Percentiles rank a stretch among this genome's conserved stretches.
These are phyloP conservation scores for Pocillopora damicornis DNA, from an alignment of 64 coral and sea anemone genomes.

Conservation along the genomic window DNA sequence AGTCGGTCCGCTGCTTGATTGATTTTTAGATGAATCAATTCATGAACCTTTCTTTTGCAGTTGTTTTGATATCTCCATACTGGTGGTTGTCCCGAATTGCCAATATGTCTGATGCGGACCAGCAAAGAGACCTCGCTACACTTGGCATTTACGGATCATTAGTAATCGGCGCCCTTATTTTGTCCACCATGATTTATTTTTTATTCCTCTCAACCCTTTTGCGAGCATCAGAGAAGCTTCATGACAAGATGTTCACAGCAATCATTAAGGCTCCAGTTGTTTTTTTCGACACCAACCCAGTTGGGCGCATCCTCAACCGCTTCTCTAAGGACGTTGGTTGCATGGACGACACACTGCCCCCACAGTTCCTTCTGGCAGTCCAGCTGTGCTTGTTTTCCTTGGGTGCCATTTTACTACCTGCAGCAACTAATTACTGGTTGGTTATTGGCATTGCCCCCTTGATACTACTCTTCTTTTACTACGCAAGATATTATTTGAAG, in stretches of 20 bases:
- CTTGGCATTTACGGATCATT: constrained; percentile 33
- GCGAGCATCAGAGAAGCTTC: constrained; percentile 44
- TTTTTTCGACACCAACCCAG: constrained; percentile 74
- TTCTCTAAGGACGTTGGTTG: constrained; percentile 62
- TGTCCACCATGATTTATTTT: constrained; percentile 39
- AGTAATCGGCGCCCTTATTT: constrained; percentile 11
- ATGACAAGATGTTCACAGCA: constrained; percentile 59
- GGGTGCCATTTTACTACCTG: constrained; percentile 23
- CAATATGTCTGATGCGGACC: constrained; percentile 12
- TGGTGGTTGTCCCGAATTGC: constrained; percentile 66
- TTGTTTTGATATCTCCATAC: constrained; percentile 36
- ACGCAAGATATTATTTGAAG: constrained; percentile 42
- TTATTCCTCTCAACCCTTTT: constrained; percentile 27
- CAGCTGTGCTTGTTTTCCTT: constrained; percentile 14
- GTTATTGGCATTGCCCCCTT: constrained; percentile 36
- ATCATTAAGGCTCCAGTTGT: constrained; percentile 48
- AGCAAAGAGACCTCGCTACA: constrained; percentile 13
- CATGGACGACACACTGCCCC: constrained; percentile 47
- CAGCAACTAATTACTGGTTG: constrained; percentile 35
- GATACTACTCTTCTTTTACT: not conserved
- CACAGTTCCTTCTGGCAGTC: constrained; percentile 28
- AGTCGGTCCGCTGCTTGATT: too few relatives aligned
- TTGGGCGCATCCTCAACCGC: constrained; percentile 56
- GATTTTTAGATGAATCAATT: too few relatives aligned
- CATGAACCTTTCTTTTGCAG: not conserved